phyloP scores from a whole-genome alignment of 1,140 invertebrate genomes.

The Lepidurus apus region DNA sequence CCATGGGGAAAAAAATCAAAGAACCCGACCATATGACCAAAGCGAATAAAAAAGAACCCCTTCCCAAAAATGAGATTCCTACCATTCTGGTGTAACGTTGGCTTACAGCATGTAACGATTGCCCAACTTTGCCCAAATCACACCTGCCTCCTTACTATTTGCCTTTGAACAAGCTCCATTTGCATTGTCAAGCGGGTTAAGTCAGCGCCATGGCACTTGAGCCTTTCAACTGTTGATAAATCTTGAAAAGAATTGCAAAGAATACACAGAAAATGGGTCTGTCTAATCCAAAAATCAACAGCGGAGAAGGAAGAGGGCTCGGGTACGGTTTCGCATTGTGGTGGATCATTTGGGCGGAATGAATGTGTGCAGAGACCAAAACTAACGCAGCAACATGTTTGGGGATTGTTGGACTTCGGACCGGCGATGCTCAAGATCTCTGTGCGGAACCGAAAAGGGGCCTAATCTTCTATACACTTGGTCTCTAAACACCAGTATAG shows the following conservation, averaged over 20 bases:
- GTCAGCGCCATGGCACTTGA: background rate
- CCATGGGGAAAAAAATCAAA: too few species aligned
- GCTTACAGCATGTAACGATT: background rate
- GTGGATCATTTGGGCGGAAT: background rate
- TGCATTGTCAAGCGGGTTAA: constrained; percentile 5
- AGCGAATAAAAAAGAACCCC: too few species aligned
- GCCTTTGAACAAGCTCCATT: background rate
- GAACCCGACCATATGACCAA: too few species aligned
- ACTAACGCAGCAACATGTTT: background rate
- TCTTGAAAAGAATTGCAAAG: background rate
- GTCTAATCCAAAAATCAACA: background rate
- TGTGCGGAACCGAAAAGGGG: background rate
- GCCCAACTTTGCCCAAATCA: background rate
- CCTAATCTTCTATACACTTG: background rate
- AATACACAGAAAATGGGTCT: background rate
- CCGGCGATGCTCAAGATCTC: background rate
- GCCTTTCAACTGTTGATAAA: background rate
- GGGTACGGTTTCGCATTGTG: background rate
- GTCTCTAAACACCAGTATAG: background rate
- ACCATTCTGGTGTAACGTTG: background rate
- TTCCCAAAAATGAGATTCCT: background rate
- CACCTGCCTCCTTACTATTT: background rate
- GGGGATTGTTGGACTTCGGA: background rate
- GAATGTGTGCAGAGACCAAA: constrained; percentile 4
- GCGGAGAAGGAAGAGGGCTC: background rate